phyloP scores from a whole-genome alignment of 1,140 invertebrate species.

The Microplitis mediator region DNA sequence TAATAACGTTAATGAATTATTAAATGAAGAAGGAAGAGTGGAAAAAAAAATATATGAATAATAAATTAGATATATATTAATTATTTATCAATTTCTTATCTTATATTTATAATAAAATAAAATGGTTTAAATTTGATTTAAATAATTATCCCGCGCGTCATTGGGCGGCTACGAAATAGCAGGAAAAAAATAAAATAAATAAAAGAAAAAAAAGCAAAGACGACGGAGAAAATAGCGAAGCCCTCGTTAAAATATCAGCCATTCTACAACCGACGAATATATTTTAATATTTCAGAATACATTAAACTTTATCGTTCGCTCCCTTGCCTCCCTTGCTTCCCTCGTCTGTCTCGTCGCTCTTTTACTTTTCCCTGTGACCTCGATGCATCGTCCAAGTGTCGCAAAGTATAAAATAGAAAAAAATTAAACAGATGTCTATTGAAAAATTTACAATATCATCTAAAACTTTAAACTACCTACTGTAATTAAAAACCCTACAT shows the following conservation, averaged over 20 bases:
- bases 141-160: conserved; percentile 20
- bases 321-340: background rate
- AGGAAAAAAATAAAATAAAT: background rate
- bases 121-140: conserved; percentile 11
- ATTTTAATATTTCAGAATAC: conserved; percentile 63
- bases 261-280: conserved; percentile 55
- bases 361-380: conserved; percentile 7
- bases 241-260: conserved; percentile 58
- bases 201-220: background rate
- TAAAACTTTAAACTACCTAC: too few species aligned
- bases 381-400: background rate
- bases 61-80: too few species aligned
- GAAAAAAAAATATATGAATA: too few species aligned
- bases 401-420: conserved; percentile 1
- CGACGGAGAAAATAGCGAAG: conserved; percentile 35
- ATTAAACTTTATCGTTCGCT: conserved; percentile 60
- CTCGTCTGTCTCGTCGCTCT: conserved; percentile 7
- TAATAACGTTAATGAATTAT: too few species aligned
- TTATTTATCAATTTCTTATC: background rate
- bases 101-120: background rate
- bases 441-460: too few species aligned
- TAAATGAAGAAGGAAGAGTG: too few species aligned
- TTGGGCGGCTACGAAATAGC: conserved; percentile 11
- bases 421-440: too few species aligned
- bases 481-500: too few species aligned